Percentiles rank a stretch among this genome's conserved stretches.
Evolutionary conservation across 2,888 invertebrate genomes (phyloP).

Genomic region (Ophraella communa): DNA sequence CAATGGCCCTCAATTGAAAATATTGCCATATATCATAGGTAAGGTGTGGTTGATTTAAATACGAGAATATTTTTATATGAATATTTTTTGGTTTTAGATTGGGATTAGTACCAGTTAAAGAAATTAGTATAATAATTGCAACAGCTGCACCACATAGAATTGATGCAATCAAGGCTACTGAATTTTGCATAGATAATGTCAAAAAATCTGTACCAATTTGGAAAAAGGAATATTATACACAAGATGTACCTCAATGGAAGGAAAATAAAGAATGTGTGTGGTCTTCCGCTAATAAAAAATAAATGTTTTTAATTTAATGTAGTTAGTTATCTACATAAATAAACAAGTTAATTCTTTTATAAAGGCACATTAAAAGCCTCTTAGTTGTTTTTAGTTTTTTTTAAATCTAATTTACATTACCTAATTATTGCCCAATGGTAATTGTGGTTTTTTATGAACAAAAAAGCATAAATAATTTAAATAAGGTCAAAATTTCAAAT

Average conservation of each 20-base stretch:
- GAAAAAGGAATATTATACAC: conserved; percentile 91
- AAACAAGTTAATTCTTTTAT: neutral
- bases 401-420: neutral
- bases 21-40: conserved; percentile 89
- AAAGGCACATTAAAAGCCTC: neutral
- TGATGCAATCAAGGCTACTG: conserved; percentile 82
- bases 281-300: conserved; percentile 58
- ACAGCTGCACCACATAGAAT: conserved; percentile 87
- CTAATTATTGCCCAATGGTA: neutral
- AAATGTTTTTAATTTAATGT: conserved; percentile 9
- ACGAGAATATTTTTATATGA: neutral
- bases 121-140: conserved; percentile 90
- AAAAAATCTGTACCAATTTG: conserved; percentile 92
- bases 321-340: neutral
- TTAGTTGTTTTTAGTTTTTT: neutral
- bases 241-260: conserved; percentile 72
- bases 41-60: conserved; percentile 33
- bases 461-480: too few relatives aligned
- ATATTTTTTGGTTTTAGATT: conserved; percentile 67
- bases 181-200: conserved; percentile 82
- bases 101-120: conserved; percentile 82
- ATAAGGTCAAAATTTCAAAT: too few relatives aligned
- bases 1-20: conserved; percentile 78
- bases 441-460: too few relatives aligned
- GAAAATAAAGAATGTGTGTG: conserved; percentile 85